Evolutionary conservation across 2,113 vertebrate genomes (phyloP), one percentile per base, ranked within the genome.

Genomic region (Athene noctua): DNA sequence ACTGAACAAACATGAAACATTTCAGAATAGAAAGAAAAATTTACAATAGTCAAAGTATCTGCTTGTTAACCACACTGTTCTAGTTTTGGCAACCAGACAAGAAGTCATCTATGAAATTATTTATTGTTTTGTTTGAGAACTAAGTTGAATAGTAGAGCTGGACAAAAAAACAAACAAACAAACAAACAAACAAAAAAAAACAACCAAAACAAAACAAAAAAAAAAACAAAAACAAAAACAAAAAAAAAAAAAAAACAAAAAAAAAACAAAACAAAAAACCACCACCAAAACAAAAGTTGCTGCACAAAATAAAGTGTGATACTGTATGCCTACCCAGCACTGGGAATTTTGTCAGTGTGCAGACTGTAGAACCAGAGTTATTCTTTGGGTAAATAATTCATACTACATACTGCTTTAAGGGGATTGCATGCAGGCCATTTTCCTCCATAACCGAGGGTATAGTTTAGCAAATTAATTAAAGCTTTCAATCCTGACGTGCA

Each of bases 391-490:
- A 80, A 93, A 83, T 55, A 82, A 79, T 57, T 92, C 58, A 32
- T 68, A 27, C 23, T 72, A 30, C 16, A 30, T 30, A 21, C 17
- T 88, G 46, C 40, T 92, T 80, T 29, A 57, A 68, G 32, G 67
- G 54, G 73, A 32, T 36, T 88, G 71, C 51, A 16, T 12, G 38
- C 25, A 81, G 38, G 22, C 26, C 10, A 4, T 62, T 84, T 71
- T 0, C 44, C 29, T 34, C 38, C 52, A 8, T 44, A 90, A 65
- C 10, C 51, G 27, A 72, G 42, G 81, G 58, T 40, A 65, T 20
- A 73, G 46, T 80, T 96, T 54, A 78, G 63, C 34, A 75, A 88
- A 90, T 58, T 18, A 96, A 66, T 55, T 67, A 86, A 94, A 89
- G 54, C 77, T 67, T 95, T 86, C 85, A 80, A 75, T 74, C 38